These are phyloP conservation scores for Myotis vivesi DNA, from an alignment of 2,797 vertebrate genomes.

Conservation along the genomic window DNA sequence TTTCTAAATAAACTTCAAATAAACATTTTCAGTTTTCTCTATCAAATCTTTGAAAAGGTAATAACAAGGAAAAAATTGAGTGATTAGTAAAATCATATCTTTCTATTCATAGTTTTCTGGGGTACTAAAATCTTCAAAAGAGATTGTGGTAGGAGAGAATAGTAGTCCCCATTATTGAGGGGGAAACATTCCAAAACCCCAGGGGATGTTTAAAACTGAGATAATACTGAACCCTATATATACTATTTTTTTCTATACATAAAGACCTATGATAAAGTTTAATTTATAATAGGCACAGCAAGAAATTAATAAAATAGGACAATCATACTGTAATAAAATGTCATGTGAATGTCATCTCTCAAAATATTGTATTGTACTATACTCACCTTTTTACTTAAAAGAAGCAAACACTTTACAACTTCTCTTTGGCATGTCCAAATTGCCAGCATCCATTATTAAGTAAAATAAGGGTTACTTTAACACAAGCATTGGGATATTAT, in stretches of 20 bases:
- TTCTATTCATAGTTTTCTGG: not conserved
- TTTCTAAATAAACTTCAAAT: not conserved
- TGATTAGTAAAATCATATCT: not conserved
- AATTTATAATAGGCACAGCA: not conserved
- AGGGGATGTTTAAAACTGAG: not conserved
- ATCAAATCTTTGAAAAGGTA: not conserved
- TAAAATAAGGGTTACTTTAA: not conserved
- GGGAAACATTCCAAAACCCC: not conserved
- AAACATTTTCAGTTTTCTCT: not conserved
- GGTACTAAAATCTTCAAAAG: not conserved
- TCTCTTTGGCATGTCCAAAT: not conserved
- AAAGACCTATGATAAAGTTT: not conserved
- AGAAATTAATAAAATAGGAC: not conserved
- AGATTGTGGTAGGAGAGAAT: not conserved
- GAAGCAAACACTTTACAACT: not conserved
- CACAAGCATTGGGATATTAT: not conserved
- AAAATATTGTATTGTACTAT: not conserved
- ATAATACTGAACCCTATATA: not conserved
- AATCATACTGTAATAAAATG: not conserved
- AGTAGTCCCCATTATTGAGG: not conserved
- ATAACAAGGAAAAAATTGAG: not conserved
- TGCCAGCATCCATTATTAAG: not conserved
- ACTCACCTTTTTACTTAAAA: not conserved
- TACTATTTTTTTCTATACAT: not conserved
- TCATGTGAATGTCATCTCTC: not conserved